Base-by-base conservation (phyloP, 1,140 invertebrate genomes). In the Drosophila trapezifrons region DNA sequence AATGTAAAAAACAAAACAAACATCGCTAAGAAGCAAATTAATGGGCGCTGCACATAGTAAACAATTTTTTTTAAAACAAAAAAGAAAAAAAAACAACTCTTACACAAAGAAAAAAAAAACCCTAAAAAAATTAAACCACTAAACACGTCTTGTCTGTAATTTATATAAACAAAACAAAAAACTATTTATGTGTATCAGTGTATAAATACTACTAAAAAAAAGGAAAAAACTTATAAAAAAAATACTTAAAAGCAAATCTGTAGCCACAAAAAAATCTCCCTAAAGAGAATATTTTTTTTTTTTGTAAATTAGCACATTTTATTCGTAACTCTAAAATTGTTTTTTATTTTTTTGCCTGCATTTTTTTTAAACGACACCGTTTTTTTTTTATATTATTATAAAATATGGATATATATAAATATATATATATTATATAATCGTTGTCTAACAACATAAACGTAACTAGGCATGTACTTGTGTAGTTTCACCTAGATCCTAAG, bases 361-460 rank as follows among this genome's bases (percentile, higher is more conserved):
- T 66, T 72, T 77, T 77, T 76, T 77, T 76, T 52, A 43, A 43
- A 69, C 29, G 42, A 64, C 62, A n/a, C 13, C 25, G 46, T 60
- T 76, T 65, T 85, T 80, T 78, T 86, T 63, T 43, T 38, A 49
- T 60, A 77, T 74, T 86, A 59, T 62, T 63, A 80, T 71, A 71
- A 63, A 37, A 29, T 64, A 77, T 76, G 70, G 45, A 70, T 79
- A 79, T 65, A 57, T 52, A 73, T 70, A 35, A 20, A 73, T 37
- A 43, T 55, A 59, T 55, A 57, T 64, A 79, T 65, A 74, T 83
- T 67, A 72, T 86, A 78, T 89, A 87, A 87, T 87, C 78, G 83
- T 87, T 87, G 83, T 87, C 83, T 87, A 87, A 87, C 83, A 87
- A 87, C 83, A 87, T 87, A 87, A 87, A 73, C 83, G 82, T 86